Base-by-base conservation (phyloP, 2,888 invertebrate genomes). In the Mythimna vitellina region DNA sequence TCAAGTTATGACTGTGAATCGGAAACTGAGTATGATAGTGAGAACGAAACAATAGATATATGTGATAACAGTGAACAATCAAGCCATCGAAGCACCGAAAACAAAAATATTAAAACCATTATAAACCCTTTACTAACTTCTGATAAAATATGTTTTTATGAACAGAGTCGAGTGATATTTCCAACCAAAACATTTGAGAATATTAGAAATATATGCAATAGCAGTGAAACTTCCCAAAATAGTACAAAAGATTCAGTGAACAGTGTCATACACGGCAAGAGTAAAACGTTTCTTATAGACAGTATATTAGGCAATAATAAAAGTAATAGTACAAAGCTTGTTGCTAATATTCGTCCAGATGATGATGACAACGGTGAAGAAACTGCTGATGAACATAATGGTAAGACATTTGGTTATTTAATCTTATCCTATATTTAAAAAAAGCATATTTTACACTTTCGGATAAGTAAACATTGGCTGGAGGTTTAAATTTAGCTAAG, bases 251-350 rank as follows among this genome's bases (percentile, higher is more conserved):
- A 89, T 56, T 73, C 87, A 63, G 86, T 90, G 53, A 91, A 90
- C 54, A 82, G 75, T 87, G 72, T 86, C 25, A 81, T 86, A 32
- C 77, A 85, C 74, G 89, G 90, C 61, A 95, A 92, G 89, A 95
- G 95, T 84, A 96, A 96, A 91, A 96, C 96, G 42, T 97, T 97
- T 90, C 92, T 96, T 14, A 97, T 97, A 80, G 97, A 96, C 87
- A 96, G 93, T 89, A 97, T 97, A 83, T 91, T 97, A 89, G 96
- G 96, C 20, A 96, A 94, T 80, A 91, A 93, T 84, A 93, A 91
- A 85, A 90, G 78, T 76, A 89, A 84, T 76, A 83, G 84, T 67
- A 75, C 87, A n/a, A 84, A 86, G 74, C 82, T 82, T 67, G 84
- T 86, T 51, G 84, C 85, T 67, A 73, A 83, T 38, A 66, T 81